A percentile compares a stretch with the other conserved stretches of the same genome.
Conservation (phyloP, 2,888 invertebrate genomes). For the Apoderus coryli region DNA sequence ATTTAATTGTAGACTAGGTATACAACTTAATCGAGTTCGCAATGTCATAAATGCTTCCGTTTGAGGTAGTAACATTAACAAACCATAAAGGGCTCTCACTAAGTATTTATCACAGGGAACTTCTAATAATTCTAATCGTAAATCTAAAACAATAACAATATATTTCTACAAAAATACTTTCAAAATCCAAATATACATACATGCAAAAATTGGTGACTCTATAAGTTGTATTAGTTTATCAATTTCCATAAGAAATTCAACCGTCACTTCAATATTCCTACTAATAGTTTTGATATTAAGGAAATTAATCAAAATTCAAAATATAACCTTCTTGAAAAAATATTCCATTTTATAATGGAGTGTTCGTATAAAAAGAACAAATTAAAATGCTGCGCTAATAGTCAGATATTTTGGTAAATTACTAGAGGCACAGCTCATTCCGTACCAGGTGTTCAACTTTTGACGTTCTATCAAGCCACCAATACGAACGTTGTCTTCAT, state of each 20-base stretch:
- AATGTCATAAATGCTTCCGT: constrained; percentile 89
- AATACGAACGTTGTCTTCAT: no score
- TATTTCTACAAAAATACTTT: neutral
- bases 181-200: constrained; percentile 46
- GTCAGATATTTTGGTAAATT: no score
- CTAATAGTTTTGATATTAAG: constrained; percentile 45
- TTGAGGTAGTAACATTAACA: constrained; percentile 95
- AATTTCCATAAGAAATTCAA: constrained; percentile 90
- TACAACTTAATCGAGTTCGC: constrained; percentile 63
- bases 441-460: no score
- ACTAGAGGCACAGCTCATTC: no score
- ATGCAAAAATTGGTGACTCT: constrained; percentile 97
- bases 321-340: no score
- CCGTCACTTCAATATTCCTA: constrained; percentile 87
- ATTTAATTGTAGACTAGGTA: constrained; percentile 47
- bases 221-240: constrained; percentile 95
- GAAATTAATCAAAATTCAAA: constrained; percentile 7
- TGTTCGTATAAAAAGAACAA: no score
- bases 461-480: no score
- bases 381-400: no score
- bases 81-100: constrained; percentile 81
- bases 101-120: constrained; percentile 62
- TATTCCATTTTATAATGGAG: no score
- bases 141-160: constrained; percentile 42
- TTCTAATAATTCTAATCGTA: constrained; percentile 81